Evolutionary conservation across 2,113 vertebrate genomes (phyloP), one percentile per base, ranked within the genome.

Genomic region (Oncorhynchus tshawytscha): DNA sequence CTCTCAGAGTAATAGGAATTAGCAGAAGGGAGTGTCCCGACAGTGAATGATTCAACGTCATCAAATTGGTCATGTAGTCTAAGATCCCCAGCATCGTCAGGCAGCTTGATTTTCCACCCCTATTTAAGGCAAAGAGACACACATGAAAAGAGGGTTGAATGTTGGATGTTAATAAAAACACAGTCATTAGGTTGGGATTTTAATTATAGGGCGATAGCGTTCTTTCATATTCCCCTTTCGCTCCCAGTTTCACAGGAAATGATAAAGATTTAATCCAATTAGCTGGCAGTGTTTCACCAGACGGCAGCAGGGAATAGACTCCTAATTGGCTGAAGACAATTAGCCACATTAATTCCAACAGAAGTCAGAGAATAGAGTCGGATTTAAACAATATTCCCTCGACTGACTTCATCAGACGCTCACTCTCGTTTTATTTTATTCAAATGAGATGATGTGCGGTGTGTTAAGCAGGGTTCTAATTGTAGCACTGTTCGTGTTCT

Each of bases 241-340:
- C 84, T 86, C 82, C 68, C 57, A 87, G 84, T 91, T 91, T 87
- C 85, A 82, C 77, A 85, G 83, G 90, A 91, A 91, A 93, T 92
- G 89, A 93, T 93, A 92, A 93, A 91, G 91, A 92, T 93, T 92
- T 91, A 93, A 94, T 93, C 92, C 92, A 93, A 94, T 94, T 93
- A 93, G 91, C 90, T 79, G 67, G 86, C 89, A 88, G 85, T 91
- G 89, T 91, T 91, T 91, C 90, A 88, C 85, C 88, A 90, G 86
- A 89, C 87, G 92, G 88, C 90, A 89, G 82, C 85, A 65, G 89
- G 88, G 89, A 93, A 93, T 91, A 91, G 90, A 89, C 89, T 90
- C 92, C 81, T 94, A 94, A 94, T 94, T 93, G 92, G 88, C 89
- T 89, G 91, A 92, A 92, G 91, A 92, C 91, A 94, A 94, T 94